Conservation (phyloP, 2,113 vertebrate species). For the Callopanchax toddi region DNA sequence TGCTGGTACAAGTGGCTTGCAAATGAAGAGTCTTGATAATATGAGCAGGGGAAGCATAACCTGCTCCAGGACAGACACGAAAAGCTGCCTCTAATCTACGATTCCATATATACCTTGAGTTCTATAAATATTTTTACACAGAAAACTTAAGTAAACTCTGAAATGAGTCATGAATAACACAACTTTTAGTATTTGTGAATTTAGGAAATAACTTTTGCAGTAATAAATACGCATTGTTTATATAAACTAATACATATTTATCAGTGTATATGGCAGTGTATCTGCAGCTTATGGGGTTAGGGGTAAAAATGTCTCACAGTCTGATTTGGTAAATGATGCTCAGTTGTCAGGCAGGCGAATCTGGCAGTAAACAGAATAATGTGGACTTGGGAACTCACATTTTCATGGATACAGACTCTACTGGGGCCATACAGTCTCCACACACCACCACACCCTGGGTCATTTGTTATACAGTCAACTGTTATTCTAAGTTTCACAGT, state of each 20-base stretch:
- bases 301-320: background rate
- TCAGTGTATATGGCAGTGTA: too few species aligned
- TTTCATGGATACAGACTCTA: conserved; percentile 32
- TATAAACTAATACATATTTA: too few species aligned
- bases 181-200: background rate
- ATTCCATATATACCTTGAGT: conserved; percentile 57
- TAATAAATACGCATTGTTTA: too few species aligned
- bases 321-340: conserved; percentile 41
- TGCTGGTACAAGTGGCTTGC: conserved; percentile 64
- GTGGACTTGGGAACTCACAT: conserved; percentile 38
- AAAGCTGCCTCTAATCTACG: background rate
- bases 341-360: conserved; percentile 28
- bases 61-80: conserved; percentile 54
- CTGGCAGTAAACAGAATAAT: conserved; percentile 47
- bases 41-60: conserved; percentile 71
- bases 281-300: too few species aligned
- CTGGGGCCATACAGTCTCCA: too few species aligned
- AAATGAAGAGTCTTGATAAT: conserved; percentile 70
- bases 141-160: background rate
- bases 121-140: conserved; percentile 31
- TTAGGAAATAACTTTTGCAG: background rate
- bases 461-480: too few species aligned
- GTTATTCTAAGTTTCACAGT: too few species aligned
- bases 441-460: too few species aligned
- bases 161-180: background rate